A percentile compares a stretch with the other conserved stretches of the same genome.
phyloP scores from a whole-genome alignment of 2,888 invertebrate genomes.

The Drosophila fulvimacula region DNA sequence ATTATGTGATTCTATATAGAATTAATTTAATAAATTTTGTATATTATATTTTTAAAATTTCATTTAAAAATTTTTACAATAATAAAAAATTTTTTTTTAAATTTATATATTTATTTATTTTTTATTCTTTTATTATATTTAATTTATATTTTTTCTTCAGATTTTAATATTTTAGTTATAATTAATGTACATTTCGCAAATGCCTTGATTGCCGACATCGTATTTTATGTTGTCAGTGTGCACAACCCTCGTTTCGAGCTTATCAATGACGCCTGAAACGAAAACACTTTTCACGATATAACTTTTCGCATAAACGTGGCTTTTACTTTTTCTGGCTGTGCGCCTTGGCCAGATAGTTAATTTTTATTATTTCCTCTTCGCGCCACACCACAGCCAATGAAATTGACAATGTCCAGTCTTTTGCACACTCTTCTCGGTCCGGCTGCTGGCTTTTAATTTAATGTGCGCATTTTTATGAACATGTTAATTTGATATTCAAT shows the following conservation, averaged over 20 bases:
- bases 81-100: no score
- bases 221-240: constrained; percentile 1
- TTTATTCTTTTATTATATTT: no score
- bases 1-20: no score
- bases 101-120: no score
- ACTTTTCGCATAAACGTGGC: constrained; percentile 56
- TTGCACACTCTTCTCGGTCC: constrained; percentile 27
- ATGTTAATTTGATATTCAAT: constrained; percentile 82
- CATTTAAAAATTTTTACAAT: no score
- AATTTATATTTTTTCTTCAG: no score
- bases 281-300: constrained; percentile 30
- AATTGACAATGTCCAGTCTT: constrained; percentile 58
- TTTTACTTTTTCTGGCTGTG: constrained; percentile 22
- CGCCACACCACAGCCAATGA: constrained; percentile 46
- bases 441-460: constrained; percentile 67
- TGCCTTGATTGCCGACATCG: not conserved
- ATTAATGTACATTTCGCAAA: not conserved
- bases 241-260: not conserved
- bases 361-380: constrained; percentile 70
- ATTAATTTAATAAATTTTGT: no score
- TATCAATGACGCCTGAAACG: constrained; percentile 1
- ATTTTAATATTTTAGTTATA: no score
- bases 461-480: constrained; percentile 79
- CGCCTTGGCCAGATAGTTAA: constrained; percentile 52
- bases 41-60: no score